Conservation (phyloP, 2,888 invertebrate species). For the Choreutis nemorana region DNA sequence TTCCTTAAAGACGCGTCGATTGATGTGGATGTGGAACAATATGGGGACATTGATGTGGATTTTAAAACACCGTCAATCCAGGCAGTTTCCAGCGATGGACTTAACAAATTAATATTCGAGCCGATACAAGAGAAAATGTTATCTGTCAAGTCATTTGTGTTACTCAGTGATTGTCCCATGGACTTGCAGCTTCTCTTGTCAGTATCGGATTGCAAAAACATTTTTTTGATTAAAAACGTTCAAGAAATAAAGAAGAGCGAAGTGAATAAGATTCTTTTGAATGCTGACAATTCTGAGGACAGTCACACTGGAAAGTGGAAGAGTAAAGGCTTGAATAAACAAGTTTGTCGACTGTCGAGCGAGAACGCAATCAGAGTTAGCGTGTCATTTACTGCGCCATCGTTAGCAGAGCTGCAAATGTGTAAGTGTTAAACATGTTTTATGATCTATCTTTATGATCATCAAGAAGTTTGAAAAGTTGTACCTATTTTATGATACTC, state of each 20-base stretch:
- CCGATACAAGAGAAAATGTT: conserved; percentile 29
- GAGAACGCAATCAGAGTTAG: conserved; percentile 46
- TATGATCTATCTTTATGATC: conserved; percentile 2
- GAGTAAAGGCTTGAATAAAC: conserved; percentile 31
- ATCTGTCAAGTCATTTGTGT: conserved; percentile 33
- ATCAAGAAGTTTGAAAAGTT: no score
- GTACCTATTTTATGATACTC: no score
- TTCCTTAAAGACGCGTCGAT: conserved; percentile 37
- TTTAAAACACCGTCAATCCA: conserved; percentile 45
- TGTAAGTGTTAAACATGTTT: conserved; percentile 23
- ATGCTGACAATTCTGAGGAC: conserved; percentile 29
- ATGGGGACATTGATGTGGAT: conserved; percentile 26
- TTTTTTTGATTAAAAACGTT: conserved; percentile 38
- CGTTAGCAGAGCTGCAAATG: conserved; percentile 26
- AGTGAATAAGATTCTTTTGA: conserved; percentile 39
- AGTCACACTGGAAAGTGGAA: conserved; percentile 21
- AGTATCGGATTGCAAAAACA: conserved; percentile 29
- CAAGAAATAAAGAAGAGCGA: conserved; percentile 47
- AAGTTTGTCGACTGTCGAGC: conserved; percentile 37
- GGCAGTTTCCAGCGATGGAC: conserved; percentile 41
- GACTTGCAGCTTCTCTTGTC: conserved; percentile 41
- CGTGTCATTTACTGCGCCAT: conserved; percentile 38
- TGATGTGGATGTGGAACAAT: conserved; percentile 33
- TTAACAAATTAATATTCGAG: conserved; percentile 39
- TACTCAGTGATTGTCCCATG: conserved; percentile 43